phyloP scores from a whole-genome alignment of 2,797 vertebrate genomes.

The Chiloscyllium punctatum region DNA sequence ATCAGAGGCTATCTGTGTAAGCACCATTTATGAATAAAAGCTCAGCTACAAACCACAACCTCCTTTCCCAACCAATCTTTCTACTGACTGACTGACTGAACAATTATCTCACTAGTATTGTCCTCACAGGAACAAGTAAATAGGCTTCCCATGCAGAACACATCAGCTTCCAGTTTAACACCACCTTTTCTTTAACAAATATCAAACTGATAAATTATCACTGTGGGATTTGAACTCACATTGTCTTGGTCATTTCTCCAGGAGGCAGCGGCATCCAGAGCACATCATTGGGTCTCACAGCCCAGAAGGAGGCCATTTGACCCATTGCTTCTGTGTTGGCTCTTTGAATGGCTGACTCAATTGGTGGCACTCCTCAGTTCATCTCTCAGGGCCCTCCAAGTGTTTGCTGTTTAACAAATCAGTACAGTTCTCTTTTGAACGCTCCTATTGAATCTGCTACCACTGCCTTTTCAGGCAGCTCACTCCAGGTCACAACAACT shows the following conservation, averaged over 20 bases:
- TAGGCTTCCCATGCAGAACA: neutral
- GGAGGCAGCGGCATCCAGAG: neutral
- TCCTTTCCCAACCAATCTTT: neutral
- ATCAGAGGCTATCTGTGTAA: neutral
- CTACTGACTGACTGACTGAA: neutral
- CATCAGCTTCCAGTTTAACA: neutral
- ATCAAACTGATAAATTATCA: neutral
- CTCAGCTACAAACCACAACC: neutral
- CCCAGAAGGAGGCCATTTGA: neutral
- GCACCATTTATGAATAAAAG: neutral
- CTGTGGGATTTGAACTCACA: neutral
- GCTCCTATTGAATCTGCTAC: neutral
- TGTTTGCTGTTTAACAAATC: neutral
- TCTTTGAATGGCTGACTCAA: neutral
- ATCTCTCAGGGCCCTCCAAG: neutral
- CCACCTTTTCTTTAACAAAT: neutral
- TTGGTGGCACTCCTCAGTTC: neutral
- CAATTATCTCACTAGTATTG: neutral
- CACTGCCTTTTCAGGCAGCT: neutral
- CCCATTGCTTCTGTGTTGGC: neutral
- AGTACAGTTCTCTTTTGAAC: neutral
- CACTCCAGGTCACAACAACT: neutral
- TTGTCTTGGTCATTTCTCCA: neutral
- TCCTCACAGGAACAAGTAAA: neutral
- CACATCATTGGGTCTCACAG: neutral